A percentile compares a stretch with the other conserved stretches of the same genome.
Evolutionary conservation across 2,797 vertebrate genomes (phyloP).

Genomic region (Luscinia megarhynchos): DNA sequence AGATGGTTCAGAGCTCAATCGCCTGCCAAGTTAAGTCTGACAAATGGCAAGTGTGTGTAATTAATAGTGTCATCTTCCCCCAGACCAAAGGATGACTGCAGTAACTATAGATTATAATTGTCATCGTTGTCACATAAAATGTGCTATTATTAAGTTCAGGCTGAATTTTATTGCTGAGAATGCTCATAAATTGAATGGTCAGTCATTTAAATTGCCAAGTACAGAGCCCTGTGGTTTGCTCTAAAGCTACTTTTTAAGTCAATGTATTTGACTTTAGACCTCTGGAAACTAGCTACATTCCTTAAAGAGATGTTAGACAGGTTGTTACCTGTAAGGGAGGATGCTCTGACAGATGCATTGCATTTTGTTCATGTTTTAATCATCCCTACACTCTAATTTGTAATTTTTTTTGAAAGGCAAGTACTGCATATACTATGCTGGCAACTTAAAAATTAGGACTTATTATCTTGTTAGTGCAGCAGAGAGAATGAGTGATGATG

Average conservation of each 20-base stretch:
- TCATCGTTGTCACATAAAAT: slow-evolving; percentile 90
- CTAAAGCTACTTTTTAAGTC: slow-evolving; percentile 76
- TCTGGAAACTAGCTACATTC: slow-evolving; percentile 75
- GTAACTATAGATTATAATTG: slow-evolving; percentile 89
- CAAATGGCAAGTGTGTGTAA: slow-evolving; percentile 84
- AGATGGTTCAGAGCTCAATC: slow-evolving; percentile 79
- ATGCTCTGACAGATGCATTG: slow-evolving; percentile 66
- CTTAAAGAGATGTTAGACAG: slow-evolving; percentile 76
- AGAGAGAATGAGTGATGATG: slow-evolving; percentile 4
- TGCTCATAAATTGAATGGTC: slow-evolving; percentile 87
- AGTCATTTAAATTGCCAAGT: slow-evolving; percentile 87
- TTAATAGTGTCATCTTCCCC: slow-evolving; percentile 82
- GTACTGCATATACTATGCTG: background rate
- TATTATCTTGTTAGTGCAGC: background rate
- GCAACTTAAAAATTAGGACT: slow-evolving; percentile 28
- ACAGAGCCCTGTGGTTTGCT: slow-evolving; percentile 75
- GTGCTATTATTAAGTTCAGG: slow-evolving; percentile 89
- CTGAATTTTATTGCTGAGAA: slow-evolving; percentile 86
- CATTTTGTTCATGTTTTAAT: slow-evolving; percentile 61
- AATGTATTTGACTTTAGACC: slow-evolving; percentile 82
- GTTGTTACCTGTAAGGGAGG: slow-evolving; percentile 72
- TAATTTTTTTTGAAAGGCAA: slow-evolving; percentile 44
- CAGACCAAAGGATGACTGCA: slow-evolving; percentile 80
- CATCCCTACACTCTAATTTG: slow-evolving; percentile 65
- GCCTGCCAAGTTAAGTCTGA: slow-evolving; percentile 85